A percentile compares a stretch with the other conserved stretches of the same genome.
These are phyloP conservation scores for Rousettus leschenaultii DNA, from an alignment of 2,113 vertebrate species.

Conservation along the genomic window DNA sequence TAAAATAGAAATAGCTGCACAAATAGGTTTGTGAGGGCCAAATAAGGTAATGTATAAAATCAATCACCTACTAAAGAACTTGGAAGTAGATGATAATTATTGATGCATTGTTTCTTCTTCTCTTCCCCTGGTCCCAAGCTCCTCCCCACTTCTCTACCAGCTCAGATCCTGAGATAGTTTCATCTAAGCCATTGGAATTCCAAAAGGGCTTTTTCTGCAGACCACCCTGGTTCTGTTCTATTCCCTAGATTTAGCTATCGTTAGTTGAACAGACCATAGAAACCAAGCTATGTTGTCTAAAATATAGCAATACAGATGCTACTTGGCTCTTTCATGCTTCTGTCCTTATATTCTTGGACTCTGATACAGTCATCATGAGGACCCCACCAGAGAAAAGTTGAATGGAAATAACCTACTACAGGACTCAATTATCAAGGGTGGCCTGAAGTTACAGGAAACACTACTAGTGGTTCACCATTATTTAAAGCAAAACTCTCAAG, in stretches of 20 bases:
- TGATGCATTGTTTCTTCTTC: neutral
- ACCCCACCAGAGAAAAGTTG: neutral
- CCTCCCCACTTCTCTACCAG: neutral
- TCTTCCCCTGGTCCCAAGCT: neutral
- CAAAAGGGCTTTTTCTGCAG: neutral
- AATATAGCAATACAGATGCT: neutral
- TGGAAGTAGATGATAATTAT: neutral
- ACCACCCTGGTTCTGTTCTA: neutral
- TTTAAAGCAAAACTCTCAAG: neutral
- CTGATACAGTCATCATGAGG: neutral
- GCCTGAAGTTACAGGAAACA: neutral
- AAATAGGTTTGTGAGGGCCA: neutral
- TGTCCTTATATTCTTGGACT: neutral
- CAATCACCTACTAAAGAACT: neutral
- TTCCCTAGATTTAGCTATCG: neutral
- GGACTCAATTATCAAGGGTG: neutral
- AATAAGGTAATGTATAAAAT: neutral
- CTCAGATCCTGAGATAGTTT: neutral
- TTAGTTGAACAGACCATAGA: neutral
- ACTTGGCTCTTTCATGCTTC: neutral
- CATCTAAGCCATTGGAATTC: neutral
- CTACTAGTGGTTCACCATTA: neutral
- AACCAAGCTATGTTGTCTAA: neutral
- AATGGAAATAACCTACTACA: neutral
- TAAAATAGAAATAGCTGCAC: neutral